Conservation (phyloP, 2,113 vertebrate species). For the Laterallus jamaicensis region DNA sequence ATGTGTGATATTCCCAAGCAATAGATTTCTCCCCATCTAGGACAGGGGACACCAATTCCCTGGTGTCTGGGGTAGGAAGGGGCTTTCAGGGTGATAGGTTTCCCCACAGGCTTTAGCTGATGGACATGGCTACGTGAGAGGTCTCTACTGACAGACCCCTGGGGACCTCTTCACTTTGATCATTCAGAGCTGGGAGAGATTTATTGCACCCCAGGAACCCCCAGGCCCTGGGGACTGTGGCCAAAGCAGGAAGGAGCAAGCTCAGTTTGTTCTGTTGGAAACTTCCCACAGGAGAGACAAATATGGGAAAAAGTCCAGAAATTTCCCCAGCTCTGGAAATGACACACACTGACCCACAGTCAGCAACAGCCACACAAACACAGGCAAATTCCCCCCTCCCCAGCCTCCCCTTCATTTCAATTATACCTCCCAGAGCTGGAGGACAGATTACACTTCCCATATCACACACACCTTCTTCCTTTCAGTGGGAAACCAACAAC, state of each 20-base stretch:
- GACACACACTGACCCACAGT: neutral
- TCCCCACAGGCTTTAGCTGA: fast-evolving
- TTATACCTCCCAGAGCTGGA: neutral
- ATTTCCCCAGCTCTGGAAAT: neutral
- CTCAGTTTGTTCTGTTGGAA: neutral
- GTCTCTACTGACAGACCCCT: fast-evolving
- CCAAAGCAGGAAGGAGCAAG: neutral
- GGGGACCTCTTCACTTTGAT: neutral
- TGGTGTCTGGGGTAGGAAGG: neutral
- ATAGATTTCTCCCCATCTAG: neutral
- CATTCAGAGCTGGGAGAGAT: neutral
- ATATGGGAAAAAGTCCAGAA: neutral
- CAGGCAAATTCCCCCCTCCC: neutral
- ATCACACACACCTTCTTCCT: neutral
- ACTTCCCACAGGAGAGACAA: neutral
- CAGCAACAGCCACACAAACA: neutral
- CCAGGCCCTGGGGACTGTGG: neutral
- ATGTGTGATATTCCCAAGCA: fast-evolving
- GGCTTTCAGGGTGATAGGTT: neutral
- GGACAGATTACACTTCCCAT: neutral
- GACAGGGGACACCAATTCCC: neutral
- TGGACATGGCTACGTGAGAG: fast-evolving
- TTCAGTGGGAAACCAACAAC: neutral
- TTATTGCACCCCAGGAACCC: too few species aligned
- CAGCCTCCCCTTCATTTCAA: neutral